These are phyloP conservation scores for Apis cerana DNA, from an alignment of 1,140 invertebrate species.

Conservation along the genomic window DNA sequence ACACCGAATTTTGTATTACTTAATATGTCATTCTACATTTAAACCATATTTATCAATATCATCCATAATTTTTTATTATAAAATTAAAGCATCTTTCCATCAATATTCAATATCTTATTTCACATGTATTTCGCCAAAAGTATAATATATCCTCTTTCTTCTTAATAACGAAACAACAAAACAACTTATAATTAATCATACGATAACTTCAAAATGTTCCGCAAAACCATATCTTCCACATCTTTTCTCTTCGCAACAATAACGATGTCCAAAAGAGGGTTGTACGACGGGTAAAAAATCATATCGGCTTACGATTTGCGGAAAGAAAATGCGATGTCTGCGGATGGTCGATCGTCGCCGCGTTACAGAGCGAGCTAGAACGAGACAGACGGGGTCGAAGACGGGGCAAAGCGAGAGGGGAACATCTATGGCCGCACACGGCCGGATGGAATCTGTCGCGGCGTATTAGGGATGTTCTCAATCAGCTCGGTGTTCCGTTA, in stretches of 20 bases:
- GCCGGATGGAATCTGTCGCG: slow-evolving; percentile 80
- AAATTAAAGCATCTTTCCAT: too few relatives aligned
- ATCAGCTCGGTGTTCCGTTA: slow-evolving; percentile 77
- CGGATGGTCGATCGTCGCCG: slow-evolving; percentile 9
- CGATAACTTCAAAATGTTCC: too few relatives aligned
- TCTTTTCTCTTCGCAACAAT: neutral
- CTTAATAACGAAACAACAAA: too few relatives aligned
- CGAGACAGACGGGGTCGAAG: slow-evolving; percentile 24
- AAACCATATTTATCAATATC: too few relatives aligned
- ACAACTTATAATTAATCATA: too few relatives aligned
- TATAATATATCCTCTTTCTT: too few relatives aligned
- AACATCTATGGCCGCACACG: slow-evolving; percentile 72
- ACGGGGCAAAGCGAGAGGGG: slow-evolving; percentile 14
- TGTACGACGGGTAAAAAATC: slow-evolving; percentile 27
- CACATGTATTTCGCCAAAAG: too few relatives aligned
- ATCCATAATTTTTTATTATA: too few relatives aligned
- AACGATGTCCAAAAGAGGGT: slow-evolving; percentile 18
- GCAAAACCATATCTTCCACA: too few relatives aligned
- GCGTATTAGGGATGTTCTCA: slow-evolving; percentile 81
- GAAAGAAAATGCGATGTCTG: slow-evolving; percentile 35
- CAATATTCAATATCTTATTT: too few relatives aligned
- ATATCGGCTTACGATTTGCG: slow-evolving; percentile 47
- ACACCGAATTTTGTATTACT: too few relatives aligned
- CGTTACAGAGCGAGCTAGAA: slow-evolving; percentile 5
- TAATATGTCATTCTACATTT: too few relatives aligned